phyloP scores from a whole-genome alignment of 2,888 invertebrate species.

The Papilio elwesi region DNA sequence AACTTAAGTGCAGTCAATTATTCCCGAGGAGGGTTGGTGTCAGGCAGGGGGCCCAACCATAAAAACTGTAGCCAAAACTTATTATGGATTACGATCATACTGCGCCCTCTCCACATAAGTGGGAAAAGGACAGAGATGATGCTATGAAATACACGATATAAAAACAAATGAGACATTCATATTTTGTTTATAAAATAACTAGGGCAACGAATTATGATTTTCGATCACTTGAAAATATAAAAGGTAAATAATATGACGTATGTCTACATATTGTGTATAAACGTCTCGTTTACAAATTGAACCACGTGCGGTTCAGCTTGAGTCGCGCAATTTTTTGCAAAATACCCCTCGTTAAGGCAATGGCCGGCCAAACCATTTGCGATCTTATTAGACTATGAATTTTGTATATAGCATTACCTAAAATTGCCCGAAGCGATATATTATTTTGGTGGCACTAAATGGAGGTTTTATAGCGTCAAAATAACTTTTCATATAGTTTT shows the following conservation, averaged over 20 bases:
- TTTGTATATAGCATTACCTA: constrained; percentile 32
- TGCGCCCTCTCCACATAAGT: no score
- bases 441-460: constrained; percentile 15
- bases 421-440: constrained; percentile 32
- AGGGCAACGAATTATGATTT: no score
- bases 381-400: constrained; percentile 35
- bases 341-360: constrained; percentile 36
- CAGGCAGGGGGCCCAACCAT: no score
- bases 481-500: not conserved
- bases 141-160: no score
- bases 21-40: no score
- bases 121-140: no score
- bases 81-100: no score
- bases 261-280: not conserved
- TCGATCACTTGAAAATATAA: no score
- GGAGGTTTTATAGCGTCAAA: constrained; percentile 4
- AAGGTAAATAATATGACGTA: not conserved
- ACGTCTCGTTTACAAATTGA: constrained; percentile 14
- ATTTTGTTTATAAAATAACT: no score
- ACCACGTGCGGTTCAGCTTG: constrained; percentile 83
- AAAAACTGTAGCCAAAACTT: no score
- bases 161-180: no score
- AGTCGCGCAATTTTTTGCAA: constrained; percentile 83
- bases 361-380: constrained; percentile 25
- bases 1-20: no score